phyloP scores from a whole-genome alignment of 2,888 invertebrate genomes.

The Uloborus plumipes region DNA sequence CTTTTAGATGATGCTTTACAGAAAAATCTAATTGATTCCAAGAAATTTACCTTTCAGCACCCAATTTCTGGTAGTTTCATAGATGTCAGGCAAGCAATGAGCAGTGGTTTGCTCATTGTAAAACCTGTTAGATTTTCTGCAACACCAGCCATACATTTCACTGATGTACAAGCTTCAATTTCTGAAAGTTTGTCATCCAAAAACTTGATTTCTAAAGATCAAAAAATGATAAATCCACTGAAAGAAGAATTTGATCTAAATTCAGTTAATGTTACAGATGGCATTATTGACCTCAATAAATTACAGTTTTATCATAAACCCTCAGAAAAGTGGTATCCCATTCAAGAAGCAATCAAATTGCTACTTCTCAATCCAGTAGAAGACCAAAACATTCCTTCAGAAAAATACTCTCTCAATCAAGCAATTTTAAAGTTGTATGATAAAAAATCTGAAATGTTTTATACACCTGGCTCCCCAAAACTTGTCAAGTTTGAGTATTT shows the following conservation, averaged over 20 bases:
- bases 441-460: constrained; percentile 71
- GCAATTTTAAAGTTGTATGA: constrained; percentile 62
- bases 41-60: constrained; percentile 74
- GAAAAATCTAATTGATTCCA: constrained; percentile 75
- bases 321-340: constrained; percentile 71
- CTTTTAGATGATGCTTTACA: constrained; percentile 81
- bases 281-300: constrained; percentile 76
- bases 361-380: constrained; percentile 67
- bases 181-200: background rate
- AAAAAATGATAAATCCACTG: no score
- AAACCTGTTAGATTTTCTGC: constrained; percentile 69
- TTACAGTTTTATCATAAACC: constrained; percentile 72
- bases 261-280: constrained; percentile 74
- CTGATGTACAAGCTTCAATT: background rate
- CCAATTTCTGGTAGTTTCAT: constrained; percentile 80
- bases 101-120: constrained; percentile 80
- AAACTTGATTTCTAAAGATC: background rate
- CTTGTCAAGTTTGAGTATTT: constrained; percentile 65
- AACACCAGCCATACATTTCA: constrained; percentile 16
- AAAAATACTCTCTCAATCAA: constrained; percentile 57
- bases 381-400: constrained; percentile 7
- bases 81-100: constrained; percentile 82
- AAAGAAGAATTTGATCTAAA: background rate
- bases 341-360: constrained; percentile 72
- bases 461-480: constrained; percentile 51